Base-by-base conservation (phyloP, 2,888 invertebrate species). In the Ephialtes manifestator region DNA sequence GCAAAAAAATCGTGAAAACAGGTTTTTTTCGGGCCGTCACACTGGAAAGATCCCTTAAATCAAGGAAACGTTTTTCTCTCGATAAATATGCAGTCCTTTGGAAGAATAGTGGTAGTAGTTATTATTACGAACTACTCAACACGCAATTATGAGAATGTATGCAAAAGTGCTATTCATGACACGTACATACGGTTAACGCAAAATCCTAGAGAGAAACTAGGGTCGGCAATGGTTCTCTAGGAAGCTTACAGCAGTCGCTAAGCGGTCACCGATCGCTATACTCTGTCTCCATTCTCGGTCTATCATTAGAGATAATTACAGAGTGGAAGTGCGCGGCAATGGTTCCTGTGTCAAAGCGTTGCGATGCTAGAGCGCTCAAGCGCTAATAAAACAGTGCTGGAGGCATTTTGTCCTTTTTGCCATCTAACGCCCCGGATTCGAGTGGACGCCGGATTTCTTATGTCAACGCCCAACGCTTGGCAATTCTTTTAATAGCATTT, bases 231-330 rank as follows among this genome's bases (percentile, higher is more conserved):
- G 8, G 1, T 51, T 74, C 81, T 88, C 87, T 87, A 85, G 85
- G 89, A 91, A 90, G 80, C 79, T 85, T 85, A 84, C 83, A 87
- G 89, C 87, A 86, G 78, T 39, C 39, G 77, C 81, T 81, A 84
- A 87, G 76, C 85, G 87, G 87, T 90, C 83, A 82, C 86, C 86
- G 77, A 78, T 81, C 51, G 53, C 68, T 72, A 39, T 58, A n/a
- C 67, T 24, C 58, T 48, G 63, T 51, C 72, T 72, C 48, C 48
- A 24, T 74, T 46, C 82, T 85, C 86, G 71, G 85, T 75, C 88
- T 87, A 80, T 88, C 89, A 90, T 91, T 90, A 91, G 83, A 87
- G 86, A 87, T 89, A 89, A 91, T 92, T 90, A 90, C 81, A 87
- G 88, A 83, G 84, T 81, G 70, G 51, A 18, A 46, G 46, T 46